Percentiles rank a stretch among this genome's conserved stretches.
Conservation (phyloP, 2,888 invertebrate genomes). For the Drosophila incognita region DNA sequence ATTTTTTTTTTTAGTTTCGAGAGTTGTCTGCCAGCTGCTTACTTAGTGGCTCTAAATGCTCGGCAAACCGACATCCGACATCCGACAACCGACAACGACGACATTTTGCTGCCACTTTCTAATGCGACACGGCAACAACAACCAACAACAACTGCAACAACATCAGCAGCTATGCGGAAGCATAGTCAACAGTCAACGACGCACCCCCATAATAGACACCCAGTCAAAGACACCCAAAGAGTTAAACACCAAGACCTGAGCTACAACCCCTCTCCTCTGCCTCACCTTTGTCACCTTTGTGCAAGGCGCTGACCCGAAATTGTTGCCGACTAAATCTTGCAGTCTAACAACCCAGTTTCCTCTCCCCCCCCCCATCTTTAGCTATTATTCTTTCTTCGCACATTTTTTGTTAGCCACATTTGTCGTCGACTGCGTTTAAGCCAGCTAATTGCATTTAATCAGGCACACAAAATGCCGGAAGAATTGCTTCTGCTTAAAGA, state of each 20-base stretch:
- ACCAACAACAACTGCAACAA: constrained; percentile 29
- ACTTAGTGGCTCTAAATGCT: constrained; percentile 38
- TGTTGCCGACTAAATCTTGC: constrained; percentile 18
- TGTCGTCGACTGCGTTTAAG: constrained; percentile 41
- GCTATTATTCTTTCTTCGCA: constrained; percentile 2
- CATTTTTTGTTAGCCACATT: constrained; percentile 28
- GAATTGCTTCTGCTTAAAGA: constrained; percentile 33
- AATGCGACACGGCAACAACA: constrained; percentile 49
- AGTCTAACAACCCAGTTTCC: neutral
- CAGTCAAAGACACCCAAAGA: neutral
- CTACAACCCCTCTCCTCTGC: constrained; percentile 7
- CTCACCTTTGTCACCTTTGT: neutral
- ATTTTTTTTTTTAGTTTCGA: constrained; percentile 4
- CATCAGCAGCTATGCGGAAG: constrained; percentile 38
- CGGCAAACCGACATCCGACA: constrained; percentile 24
- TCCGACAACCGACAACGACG: constrained; percentile 9
- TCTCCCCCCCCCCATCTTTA: neutral
- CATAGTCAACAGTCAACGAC: constrained; percentile 26
- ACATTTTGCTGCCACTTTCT: constrained; percentile 65
- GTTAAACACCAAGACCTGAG: constrained; percentile 5
- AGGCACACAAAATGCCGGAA: constrained; percentile 29
- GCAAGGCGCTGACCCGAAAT: constrained; percentile 35
- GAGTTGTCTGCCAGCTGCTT: constrained; percentile 23
- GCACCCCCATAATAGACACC: constrained; percentile 37
- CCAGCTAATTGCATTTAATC: constrained; percentile 53